Evolutionary conservation across 2,888 invertebrate genomes (phyloP).

Genomic region (Euphydryas editha): DNA sequence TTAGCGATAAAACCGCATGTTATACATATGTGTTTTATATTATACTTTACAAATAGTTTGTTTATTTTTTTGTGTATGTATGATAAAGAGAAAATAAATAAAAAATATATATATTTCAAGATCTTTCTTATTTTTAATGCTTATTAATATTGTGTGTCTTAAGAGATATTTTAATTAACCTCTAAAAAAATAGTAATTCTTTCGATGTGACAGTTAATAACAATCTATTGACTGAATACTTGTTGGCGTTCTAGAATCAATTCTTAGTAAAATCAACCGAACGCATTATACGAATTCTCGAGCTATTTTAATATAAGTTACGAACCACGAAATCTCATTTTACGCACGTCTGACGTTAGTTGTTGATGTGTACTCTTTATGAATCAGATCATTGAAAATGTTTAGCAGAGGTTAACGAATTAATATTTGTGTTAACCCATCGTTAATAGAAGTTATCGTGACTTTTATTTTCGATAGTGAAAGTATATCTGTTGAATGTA

Average conservation of each 20-base stretch:
- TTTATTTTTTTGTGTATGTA: no score
- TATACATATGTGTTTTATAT: no score
- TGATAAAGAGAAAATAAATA: no score
- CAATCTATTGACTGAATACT: not conserved
- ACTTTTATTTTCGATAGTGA: not conserved
- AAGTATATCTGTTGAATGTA: not conserved
- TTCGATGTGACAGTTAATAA: not conserved
- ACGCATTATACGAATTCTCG: constrained; percentile 13
- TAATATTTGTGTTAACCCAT: constrained; percentile 36
- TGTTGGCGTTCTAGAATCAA: not conserved
- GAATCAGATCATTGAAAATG: constrained; percentile 60
- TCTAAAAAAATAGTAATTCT: not conserved
- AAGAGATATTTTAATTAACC: not conserved
- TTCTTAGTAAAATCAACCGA: constrained; percentile 8
- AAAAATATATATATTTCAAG: no score
- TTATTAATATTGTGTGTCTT: no score
- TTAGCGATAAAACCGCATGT: no score
- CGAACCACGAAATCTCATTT: constrained; percentile 36
- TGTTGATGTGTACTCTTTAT: constrained; percentile 46
- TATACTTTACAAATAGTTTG: no score
- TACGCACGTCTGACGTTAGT: constrained; percentile 50
- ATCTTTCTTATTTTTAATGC: no score
- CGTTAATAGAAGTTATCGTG: constrained; percentile 12
- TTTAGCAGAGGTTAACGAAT: constrained; percentile 50
- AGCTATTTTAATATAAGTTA: constrained; percentile 39